phyloP scores from a whole-genome alignment of 2,888 invertebrate genomes.

The Yponomeuta sedellus region DNA sequence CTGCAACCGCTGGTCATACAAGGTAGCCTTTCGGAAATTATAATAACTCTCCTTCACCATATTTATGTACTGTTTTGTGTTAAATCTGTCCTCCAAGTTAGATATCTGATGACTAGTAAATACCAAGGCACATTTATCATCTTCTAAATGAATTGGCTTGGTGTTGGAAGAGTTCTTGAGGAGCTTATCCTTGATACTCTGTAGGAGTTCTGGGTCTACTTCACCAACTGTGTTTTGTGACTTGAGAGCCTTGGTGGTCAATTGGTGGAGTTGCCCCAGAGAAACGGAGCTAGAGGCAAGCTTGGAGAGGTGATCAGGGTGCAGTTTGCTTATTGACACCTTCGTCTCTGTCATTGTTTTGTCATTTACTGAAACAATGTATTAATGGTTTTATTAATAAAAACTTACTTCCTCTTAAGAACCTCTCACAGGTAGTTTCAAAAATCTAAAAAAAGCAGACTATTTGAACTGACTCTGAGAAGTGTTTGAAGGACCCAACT shows the following conservation, averaged over 20 bases:
- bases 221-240: conserved; percentile 33
- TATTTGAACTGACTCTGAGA: no score
- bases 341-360: conserved; percentile 79
- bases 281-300: conserved; percentile 77
- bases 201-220: conserved; percentile 60
- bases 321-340: conserved; percentile 81
- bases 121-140: conserved; percentile 64
- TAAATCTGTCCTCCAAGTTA: conserved; percentile 48
- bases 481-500: no score
- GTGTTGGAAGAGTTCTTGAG: conserved; percentile 40
- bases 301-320: conserved; percentile 79
- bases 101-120: conserved; percentile 54
- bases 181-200: conserved; percentile 60
- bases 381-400: no score
- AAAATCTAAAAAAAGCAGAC: no score
- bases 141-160: conserved; percentile 42
- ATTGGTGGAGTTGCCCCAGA: conserved; percentile 76
- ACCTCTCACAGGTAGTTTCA: no score
- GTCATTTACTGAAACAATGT: conserved; percentile 75
- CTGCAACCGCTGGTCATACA: conserved; percentile 64
- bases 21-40: conserved; percentile 64
- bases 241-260: conserved; percentile 52
- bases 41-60: conserved; percentile 68
- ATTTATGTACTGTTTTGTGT: conserved; percentile 53
- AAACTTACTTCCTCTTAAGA: no score